These are phyloP conservation scores for Phyllopteryx taeniolatus DNA, from an alignment of 2,113 vertebrate species.

Conservation along the genomic window DNA sequence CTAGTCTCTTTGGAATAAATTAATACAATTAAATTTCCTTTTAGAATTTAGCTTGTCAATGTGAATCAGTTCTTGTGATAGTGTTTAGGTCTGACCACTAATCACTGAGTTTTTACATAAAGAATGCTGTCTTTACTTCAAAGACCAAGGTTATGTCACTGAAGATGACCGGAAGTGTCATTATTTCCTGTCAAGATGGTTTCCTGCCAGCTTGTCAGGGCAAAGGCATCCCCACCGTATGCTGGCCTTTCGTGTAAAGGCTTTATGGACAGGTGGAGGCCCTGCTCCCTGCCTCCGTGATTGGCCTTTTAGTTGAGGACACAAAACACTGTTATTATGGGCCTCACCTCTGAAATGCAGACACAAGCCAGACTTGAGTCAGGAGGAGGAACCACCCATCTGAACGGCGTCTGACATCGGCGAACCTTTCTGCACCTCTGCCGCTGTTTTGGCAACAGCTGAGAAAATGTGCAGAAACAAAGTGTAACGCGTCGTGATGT, in stretches of 20 bases:
- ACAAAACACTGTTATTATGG: constrained; percentile 58
- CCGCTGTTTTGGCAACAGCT: constrained; percentile 10
- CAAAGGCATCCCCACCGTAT: constrained; percentile 34
- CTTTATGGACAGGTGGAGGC: constrained; percentile 51
- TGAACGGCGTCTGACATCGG: constrained; percentile 27
- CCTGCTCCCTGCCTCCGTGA: constrained; percentile 27
- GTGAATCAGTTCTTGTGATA: too few relatives aligned
- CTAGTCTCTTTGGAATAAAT: too few relatives aligned
- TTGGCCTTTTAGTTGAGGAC: constrained; percentile 44
- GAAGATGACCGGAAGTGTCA: constrained; percentile 1
- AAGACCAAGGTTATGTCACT: constrained; percentile 11
- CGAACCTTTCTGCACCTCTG: constrained; percentile 14
- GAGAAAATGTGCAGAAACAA: constrained; percentile 20
- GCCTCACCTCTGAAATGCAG: constrained; percentile 26
- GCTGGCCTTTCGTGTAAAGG: constrained; percentile 16
- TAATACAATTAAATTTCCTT: too few relatives aligned
- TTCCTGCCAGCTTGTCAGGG: constrained; percentile 43
- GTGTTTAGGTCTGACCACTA: too few relatives aligned
- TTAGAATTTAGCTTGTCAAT: too few relatives aligned
- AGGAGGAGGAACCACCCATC: constrained; percentile 25
- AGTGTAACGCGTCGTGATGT: neutral
- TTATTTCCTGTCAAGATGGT: constrained; percentile 23
- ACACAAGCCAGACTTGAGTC: constrained; percentile 38
- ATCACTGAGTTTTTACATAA: neutral
- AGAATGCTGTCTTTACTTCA: neutral